Percentiles rank a stretch among this genome's conserved stretches.
Conservation (phyloP, 2,888 invertebrate species). For the Elysia crispata region DNA sequence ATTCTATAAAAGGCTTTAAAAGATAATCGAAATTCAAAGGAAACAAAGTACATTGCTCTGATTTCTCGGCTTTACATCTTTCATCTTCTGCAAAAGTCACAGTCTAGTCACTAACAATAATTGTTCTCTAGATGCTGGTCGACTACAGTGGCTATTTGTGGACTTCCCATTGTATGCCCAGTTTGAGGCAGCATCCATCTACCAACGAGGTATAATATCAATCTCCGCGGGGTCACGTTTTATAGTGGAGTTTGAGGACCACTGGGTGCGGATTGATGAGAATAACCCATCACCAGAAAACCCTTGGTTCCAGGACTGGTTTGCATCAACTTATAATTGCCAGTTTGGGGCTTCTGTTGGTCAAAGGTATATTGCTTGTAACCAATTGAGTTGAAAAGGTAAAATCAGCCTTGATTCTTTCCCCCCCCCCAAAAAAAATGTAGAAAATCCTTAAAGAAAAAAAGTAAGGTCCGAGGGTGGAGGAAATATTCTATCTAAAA, state of each 20-base stretch:
- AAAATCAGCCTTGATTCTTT: no score
- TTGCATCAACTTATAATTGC: conserved; percentile 59
- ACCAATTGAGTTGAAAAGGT: no score
- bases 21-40: no score
- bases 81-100: no score
- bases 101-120: no score
- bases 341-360: conserved; percentile 25
- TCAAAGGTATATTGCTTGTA: conserved; percentile 33
- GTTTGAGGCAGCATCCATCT: conserved; percentile 56
- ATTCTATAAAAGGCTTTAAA: no score
- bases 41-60: no score
- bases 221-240: conserved; percentile 65
- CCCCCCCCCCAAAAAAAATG: no score
- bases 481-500: no score
- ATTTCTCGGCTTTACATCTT: no score
- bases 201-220: conserved; percentile 68
- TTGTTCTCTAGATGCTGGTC: conserved; percentile 55
- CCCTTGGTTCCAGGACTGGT: conserved; percentile 71
- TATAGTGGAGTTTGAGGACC: conserved; percentile 74
- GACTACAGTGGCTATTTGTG: conserved; percentile 72
- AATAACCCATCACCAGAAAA: conserved; percentile 63
- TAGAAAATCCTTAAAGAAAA: no score
- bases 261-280: conserved; percentile 70
- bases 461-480: no score
- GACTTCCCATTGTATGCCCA: conserved; percentile 61